Evolutionary conservation across 2,113 vertebrate genomes (phyloP).

Genomic region (Bubo blakistoni): DNA sequence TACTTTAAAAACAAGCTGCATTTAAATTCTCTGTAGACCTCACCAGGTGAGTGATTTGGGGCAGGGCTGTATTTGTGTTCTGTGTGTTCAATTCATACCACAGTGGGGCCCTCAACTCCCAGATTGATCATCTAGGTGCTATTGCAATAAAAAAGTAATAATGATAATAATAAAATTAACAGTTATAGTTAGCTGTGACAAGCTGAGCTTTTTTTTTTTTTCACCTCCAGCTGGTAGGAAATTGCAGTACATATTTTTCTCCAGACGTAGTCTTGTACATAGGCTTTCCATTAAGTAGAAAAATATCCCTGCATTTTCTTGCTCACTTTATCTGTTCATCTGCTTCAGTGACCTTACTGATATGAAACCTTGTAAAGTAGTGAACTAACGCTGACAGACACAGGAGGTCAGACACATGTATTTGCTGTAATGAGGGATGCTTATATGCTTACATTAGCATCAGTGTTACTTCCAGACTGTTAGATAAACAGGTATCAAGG

Average conservation of each 20-base stretch:
- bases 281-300: background rate
- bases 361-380: background rate
- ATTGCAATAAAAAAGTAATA: slow-evolving; percentile 3
- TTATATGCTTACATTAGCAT: background rate
- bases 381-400: background rate
- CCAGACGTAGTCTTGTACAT: slow-evolving; percentile 41
- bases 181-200: slow-evolving; percentile 63
- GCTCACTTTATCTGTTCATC: slow-evolving; percentile 11
- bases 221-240: slow-evolving; percentile 61
- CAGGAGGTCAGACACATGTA: background rate
- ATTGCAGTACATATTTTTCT: slow-evolving; percentile 66
- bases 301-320: background rate
- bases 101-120: background rate
- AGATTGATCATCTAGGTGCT: background rate
- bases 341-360: background rate
- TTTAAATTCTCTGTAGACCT: background rate
- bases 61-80: background rate
- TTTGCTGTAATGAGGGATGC: background rate
- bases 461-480: background rate
- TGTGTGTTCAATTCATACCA: background rate
- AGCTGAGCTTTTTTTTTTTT: slow-evolving; percentile 2
- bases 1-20: background rate
- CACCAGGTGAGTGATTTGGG: background rate
- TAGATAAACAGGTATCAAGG: background rate
- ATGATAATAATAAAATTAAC: slow-evolving; percentile 65